Conservation (phyloP, 2,797 vertebrate species). For the Tadarida brasiliensis region DNA sequence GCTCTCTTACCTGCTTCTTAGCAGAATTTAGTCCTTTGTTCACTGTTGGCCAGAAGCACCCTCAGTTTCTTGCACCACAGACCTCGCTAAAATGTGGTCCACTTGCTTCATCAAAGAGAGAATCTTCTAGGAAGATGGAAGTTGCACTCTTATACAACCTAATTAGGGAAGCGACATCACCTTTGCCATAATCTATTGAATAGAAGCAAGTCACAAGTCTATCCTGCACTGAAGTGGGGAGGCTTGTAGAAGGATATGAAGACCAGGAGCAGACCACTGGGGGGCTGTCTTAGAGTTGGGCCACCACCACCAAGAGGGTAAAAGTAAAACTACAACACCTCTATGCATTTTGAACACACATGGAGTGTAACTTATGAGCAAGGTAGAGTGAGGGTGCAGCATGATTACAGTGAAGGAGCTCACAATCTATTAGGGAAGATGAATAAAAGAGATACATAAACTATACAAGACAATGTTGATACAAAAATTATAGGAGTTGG, state of each 20-base stretch:
- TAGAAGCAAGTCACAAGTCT: background rate
- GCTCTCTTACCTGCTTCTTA: background rate
- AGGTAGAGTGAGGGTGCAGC: background rate
- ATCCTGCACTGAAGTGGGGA: background rate
- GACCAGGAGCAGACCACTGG: accelerated
- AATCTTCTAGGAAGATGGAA: background rate
- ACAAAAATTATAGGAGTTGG: background rate
- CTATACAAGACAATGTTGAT: background rate
- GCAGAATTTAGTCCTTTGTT: background rate
- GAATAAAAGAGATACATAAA: background rate
- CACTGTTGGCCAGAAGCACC: background rate
- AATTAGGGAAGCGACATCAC: background rate
- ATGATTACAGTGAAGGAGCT: background rate
- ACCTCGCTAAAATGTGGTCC: background rate
- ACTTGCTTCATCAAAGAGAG: background rate
- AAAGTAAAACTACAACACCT: background rate
- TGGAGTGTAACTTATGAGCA: background rate
- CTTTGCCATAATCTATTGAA: background rate
- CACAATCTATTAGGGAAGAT: background rate
- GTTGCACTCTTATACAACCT: background rate
- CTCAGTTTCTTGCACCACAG: background rate
- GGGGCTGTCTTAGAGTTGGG: background rate
- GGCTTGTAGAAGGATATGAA: background rate
- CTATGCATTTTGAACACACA: background rate
- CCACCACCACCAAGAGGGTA: background rate